Evolutionary conservation across 2,888 invertebrate genomes (phyloP).

Genomic region (Epicampocera succincta): DNA sequence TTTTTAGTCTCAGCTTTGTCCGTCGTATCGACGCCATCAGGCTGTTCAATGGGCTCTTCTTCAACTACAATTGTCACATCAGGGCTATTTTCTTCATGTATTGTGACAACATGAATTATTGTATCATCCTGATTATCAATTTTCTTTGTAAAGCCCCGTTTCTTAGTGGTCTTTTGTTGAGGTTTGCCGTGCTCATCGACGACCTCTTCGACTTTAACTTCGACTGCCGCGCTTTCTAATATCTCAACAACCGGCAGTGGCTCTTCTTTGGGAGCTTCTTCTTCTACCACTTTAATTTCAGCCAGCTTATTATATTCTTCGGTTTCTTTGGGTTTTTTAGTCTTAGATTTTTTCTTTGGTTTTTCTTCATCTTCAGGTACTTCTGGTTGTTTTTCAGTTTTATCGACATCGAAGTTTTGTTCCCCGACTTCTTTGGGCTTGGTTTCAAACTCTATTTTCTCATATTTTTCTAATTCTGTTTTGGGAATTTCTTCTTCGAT

Average conservation of each 20-base stretch:
- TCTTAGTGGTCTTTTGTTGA: conserved; percentile 77
- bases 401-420: conserved; percentile 59
- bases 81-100: conserved; percentile 77
- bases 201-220: conserved; percentile 74
- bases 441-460: conserved; percentile 80
- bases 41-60: conserved; percentile 73
- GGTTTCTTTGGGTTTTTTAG: conserved; percentile 66
- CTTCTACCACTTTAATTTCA: conserved; percentile 74
- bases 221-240: conserved; percentile 75
- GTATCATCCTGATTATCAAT: conserved; percentile 74
- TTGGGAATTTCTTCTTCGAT: conserved; percentile 80
- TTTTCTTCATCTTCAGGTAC: conserved; percentile 77
- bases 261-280: conserved; percentile 71
- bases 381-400: conserved; percentile 74
- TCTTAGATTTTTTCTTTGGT: conserved; percentile 73
- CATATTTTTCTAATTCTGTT: conserved; percentile 81
- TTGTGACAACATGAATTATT: conserved; percentile 76
- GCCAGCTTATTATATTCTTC: conserved; percentile 70
- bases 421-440: conserved; percentile 75
- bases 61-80: conserved; percentile 76
- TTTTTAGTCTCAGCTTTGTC: conserved; percentile 74
- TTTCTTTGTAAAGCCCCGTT: conserved; percentile 77
- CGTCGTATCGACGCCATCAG: conserved; percentile 64
- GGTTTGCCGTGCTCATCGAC: conserved; percentile 76
- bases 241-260: conserved; percentile 72